Evolutionary conservation across 2,888 invertebrate species (phyloP).

Genomic region (Pilophorus perplexus): DNA sequence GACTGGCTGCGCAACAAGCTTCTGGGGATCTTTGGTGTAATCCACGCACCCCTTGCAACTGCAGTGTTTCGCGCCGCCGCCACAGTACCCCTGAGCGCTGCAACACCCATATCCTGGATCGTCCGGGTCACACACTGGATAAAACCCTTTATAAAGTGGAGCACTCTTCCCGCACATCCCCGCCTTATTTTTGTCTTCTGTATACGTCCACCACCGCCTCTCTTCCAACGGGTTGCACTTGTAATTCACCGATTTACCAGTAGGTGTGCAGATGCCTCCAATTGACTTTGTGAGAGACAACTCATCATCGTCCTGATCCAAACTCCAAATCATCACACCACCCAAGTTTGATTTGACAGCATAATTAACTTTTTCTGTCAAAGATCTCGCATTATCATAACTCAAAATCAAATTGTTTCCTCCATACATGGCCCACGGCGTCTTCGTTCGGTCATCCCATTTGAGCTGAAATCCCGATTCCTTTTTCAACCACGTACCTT

Average conservation of each 20-base stretch:
- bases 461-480: not conserved
- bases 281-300: not conserved
- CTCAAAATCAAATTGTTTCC: not conserved
- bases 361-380: not conserved
- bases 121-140: not conserved
- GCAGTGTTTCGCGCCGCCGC: not conserved
- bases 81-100: not conserved
- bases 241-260: not conserved
- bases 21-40: not conserved
- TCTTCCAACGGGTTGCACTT: constrained; percentile 1
- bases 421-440: not conserved
- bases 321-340: constrained; percentile 2
- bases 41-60: not conserved
- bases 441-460: not conserved
- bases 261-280: not conserved
- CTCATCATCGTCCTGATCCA: not conserved
- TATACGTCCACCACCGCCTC: not conserved
- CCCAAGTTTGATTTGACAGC: not conserved
- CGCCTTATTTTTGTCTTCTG: not conserved
- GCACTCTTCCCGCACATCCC: constrained; percentile 1
- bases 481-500: not conserved
- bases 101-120: constrained; percentile 1
- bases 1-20: not conserved
- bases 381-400: not conserved
- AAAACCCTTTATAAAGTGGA: not conserved